Evolutionary conservation across 2,888 invertebrate species (phyloP).

Genomic region (Hirtodrosophila cameraria): DNA sequence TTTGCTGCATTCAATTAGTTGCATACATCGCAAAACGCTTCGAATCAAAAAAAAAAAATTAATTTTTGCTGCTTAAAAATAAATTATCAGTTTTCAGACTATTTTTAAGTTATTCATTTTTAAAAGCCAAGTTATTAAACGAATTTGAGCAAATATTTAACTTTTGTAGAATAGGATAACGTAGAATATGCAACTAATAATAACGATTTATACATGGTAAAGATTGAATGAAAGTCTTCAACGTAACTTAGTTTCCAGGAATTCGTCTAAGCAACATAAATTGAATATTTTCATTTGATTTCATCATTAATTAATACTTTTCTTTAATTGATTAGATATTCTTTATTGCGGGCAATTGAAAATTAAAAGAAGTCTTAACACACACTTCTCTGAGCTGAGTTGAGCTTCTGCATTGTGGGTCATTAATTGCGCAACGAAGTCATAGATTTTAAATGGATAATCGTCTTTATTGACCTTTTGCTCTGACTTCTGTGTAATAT

Average conservation of each 20-base stretch:
- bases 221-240: constrained; percentile 6
- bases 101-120: neutral
- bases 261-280: constrained; percentile 24
- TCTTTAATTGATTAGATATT: constrained; percentile 63
- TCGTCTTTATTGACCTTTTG: constrained; percentile 66
- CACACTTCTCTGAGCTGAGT: neutral
- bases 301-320: constrained; percentile 54
- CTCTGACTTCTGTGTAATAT: constrained; percentile 53
- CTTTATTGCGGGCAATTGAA: constrained; percentile 57
- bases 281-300: constrained; percentile 62
- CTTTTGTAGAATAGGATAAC: too few species aligned
- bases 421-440: constrained; percentile 55
- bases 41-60: constrained; percentile 27
- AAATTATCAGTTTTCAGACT: neutral
- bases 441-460: constrained; percentile 70
- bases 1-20: constrained; percentile 36
- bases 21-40: constrained; percentile 10
- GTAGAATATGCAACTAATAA: too few species aligned
- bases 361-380: constrained; percentile 26
- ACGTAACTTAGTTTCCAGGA: constrained; percentile 32
- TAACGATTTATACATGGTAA: constrained; percentile 8
- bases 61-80: constrained; percentile 8
- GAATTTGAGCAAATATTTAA: too few species aligned
- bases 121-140: constrained; percentile 1
- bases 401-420: constrained; percentile 44